phyloP scores from a whole-genome alignment of 2,797 vertebrate species.

The Danio kyathit region DNA sequence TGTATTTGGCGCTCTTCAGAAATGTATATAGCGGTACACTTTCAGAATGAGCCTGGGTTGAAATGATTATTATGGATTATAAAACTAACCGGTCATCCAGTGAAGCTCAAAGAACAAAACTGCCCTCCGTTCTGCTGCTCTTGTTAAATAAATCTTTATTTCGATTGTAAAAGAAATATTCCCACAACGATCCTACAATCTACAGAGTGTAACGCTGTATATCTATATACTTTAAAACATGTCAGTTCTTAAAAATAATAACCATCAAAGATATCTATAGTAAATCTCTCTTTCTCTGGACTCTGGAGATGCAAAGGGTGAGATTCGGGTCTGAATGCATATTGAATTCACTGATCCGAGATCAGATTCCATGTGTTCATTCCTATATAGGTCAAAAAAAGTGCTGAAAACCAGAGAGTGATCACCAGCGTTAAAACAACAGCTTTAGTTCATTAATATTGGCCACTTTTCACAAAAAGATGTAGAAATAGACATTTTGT shows the following conservation, averaged over 20 bases:
- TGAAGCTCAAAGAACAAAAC: neutral
- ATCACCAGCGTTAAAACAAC: neutral
- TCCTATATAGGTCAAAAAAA: neutral
- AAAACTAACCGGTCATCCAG: neutral
- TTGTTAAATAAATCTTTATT: constrained; percentile 66
- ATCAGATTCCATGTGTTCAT: constrained; percentile 35
- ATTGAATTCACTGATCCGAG: constrained; percentile 21
- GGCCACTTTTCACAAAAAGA: constrained; percentile 3
- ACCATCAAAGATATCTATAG: constrained; percentile 59
- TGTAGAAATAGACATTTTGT: neutral
- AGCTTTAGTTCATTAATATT: neutral
- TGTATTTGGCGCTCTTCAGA: too few relatives aligned
- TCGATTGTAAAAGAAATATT: constrained; percentile 72
- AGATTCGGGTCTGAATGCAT: constrained; percentile 7
- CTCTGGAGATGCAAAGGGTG: constrained; percentile 1
- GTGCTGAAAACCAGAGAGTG: constrained; percentile 18
- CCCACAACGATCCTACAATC: constrained; percentile 79
- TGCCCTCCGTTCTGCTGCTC: neutral
- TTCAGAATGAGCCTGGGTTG: too few relatives aligned
- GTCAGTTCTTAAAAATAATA: constrained; percentile 77
- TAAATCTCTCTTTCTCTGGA: constrained; percentile 33
- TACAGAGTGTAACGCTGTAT: constrained; percentile 75
- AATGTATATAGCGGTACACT: neutral
- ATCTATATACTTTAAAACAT: constrained; percentile 75
- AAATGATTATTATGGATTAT: neutral